Base-by-base conservation (phyloP, 2,888 invertebrate species). In the Lasioglossum oenotherae region DNA sequence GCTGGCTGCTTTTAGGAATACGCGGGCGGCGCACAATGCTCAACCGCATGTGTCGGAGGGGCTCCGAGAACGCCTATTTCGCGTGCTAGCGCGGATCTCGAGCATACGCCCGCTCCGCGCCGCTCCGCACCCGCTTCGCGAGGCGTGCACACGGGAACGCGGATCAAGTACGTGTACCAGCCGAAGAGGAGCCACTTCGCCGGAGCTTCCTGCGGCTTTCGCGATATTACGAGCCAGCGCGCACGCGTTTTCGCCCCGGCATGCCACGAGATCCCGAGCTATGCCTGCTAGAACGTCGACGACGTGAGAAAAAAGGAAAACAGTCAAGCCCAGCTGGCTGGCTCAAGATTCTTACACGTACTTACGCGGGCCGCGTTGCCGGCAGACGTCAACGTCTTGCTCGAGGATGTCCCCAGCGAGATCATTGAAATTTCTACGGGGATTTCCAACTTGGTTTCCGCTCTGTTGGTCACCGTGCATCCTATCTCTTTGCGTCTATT, bases 201-300 rank as follows among this genome's bases (percentile, higher is more conserved):
- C 81, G 90, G 82, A 91, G 91, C 90, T 90, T 85, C 90, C 90
- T 90, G 91, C 79, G 91, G 90, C 82, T 89, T 88, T 89, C 86
- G 87, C 87, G 89, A 89, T 87, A 91, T 90, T 89, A 89, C 86
- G 79, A 86, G 64, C 83, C 35, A 67, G 67, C 78, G 67, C 71
- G 71, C 80, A 80, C 84, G 69, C 74, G 85, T 84, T 57, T 85
- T 78, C 82, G 86, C 82, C 82, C 60, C 77, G 78, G 76, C 77
- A 74, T 81, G 89, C 85, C 83, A 73, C 76, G 81, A 77, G 53
- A 53, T 69, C 74, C 60, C 79, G 78, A 35, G 57, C 71, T 35
- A 76, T 64, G 46, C 23, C 38, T 23, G 69, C n/a, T 6, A 64
- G 82, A 84, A 82, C 64, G 78, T 31, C 49, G 67, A 80, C 57